Percentiles rank a stretch among this genome's conserved stretches.
phyloP scores from a whole-genome alignment of 2,888 invertebrate genomes.

The Ypsolopha sequella region DNA sequence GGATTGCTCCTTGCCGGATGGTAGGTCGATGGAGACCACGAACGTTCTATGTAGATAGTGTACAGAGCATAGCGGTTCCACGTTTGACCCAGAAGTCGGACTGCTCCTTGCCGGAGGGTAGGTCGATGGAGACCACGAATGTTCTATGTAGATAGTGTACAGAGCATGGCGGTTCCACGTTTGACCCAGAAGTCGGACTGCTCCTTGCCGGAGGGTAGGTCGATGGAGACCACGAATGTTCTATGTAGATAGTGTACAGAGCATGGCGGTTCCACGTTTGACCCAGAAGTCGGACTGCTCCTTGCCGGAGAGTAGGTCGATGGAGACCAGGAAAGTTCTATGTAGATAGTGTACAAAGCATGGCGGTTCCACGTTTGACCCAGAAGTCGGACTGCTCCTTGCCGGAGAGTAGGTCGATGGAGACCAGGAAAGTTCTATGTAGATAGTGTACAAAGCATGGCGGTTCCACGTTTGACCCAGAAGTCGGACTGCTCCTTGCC shows the following conservation, averaged over 20 bases:
- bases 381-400: slow-evolving; percentile 81
- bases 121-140: slow-evolving; percentile 85
- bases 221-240: slow-evolving; percentile 84
- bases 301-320: slow-evolving; percentile 81
- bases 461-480: slow-evolving; percentile 91
- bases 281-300: slow-evolving; percentile 86
- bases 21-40: slow-evolving; percentile 85
- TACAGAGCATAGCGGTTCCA: slow-evolving; percentile 86
- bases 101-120: slow-evolving; percentile 77
- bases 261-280: slow-evolving; percentile 86
- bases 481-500: slow-evolving; percentile 80
- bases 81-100: slow-evolving; percentile 90
- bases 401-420: slow-evolving; percentile 83
- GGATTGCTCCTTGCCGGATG: slow-evolving; percentile 75
- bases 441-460: slow-evolving; percentile 81
- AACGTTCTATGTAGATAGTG: slow-evolving; percentile 77
- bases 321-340: slow-evolving; percentile 83
- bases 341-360: slow-evolving; percentile 79
- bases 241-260: slow-evolving; percentile 80
- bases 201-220: slow-evolving; percentile 80
- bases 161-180: slow-evolving; percentile 84
- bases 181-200: slow-evolving; percentile 87
- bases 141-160: slow-evolving; percentile 78
- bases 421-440: slow-evolving; percentile 81
- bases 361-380: slow-evolving; percentile 88